Conservation (phyloP, 2,888 invertebrate genomes). For the Celastrina argiolus region DNA sequence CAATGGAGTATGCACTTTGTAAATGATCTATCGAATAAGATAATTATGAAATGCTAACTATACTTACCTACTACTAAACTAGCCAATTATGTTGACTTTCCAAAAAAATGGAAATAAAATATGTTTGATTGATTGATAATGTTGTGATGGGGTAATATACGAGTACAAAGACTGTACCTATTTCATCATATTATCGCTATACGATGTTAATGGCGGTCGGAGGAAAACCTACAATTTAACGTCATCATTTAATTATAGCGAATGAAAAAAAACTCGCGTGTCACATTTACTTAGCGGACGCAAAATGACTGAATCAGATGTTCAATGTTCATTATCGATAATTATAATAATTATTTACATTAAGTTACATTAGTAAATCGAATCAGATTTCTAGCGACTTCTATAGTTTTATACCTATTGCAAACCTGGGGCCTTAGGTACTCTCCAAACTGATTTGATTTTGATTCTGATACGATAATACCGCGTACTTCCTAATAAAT, state of each 20-base stretch:
- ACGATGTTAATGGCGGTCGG: background rate
- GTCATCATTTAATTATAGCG: background rate
- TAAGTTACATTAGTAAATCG: background rate
- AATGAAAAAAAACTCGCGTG: slow-evolving; percentile 11
- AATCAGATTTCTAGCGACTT: background rate
- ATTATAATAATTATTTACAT: slow-evolving; percentile 17
- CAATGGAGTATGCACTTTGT: no score
- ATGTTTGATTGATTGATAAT: no score
- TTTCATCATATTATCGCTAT: background rate
- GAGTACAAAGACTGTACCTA: background rate
- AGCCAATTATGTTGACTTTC: no score
- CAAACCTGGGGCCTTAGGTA: no score
- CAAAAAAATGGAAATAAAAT: no score
- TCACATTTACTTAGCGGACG: slow-evolving; percentile 12
- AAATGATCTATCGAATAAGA: no score
- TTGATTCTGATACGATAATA: no score
- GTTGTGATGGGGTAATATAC: no score
- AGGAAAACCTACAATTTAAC: slow-evolving; percentile 3
- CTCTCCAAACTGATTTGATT: no score
- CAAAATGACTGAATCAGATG: slow-evolving; percentile 9
- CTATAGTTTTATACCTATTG: background rate
- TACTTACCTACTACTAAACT: no score
- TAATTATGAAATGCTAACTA: no score
- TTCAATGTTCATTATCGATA: slow-evolving; percentile 6
- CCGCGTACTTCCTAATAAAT: no score